phyloP scores from a whole-genome alignment of 2,797 vertebrate species.

The Scomberomorus guttatus region DNA sequence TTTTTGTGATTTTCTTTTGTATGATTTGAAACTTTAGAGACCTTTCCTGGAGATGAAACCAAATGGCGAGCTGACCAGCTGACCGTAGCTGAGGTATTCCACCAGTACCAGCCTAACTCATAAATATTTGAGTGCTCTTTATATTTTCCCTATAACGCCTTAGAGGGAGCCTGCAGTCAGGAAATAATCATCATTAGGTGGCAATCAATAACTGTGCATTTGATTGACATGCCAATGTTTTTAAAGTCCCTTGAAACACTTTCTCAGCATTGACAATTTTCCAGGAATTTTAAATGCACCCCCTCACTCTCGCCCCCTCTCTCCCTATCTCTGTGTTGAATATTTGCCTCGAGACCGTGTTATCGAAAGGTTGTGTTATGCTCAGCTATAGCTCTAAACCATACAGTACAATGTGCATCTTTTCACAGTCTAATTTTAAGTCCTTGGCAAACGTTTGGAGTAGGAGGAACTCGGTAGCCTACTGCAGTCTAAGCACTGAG shows the following conservation, averaged over 20 bases:
- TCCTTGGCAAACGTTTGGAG: slow-evolving; percentile 64
- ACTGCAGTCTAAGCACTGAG: slow-evolving; percentile 67
- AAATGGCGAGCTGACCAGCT: slow-evolving; percentile 13
- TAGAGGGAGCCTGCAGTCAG: slow-evolving; percentile 74
- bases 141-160: slow-evolving; percentile 66
- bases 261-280: slow-evolving; percentile 55
- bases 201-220: slow-evolving; percentile 69
- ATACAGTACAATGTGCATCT: slow-evolving; percentile 71
- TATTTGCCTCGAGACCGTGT: slow-evolving; percentile 51
- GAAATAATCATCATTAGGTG: slow-evolving; percentile 78
- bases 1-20: background rate
- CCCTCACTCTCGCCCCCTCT: slow-evolving; percentile 27
- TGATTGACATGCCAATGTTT: slow-evolving; percentile 73
- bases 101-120: slow-evolving; percentile 30
- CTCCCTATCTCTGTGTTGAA: slow-evolving; percentile 54
- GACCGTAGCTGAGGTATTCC: slow-evolving; percentile 20
- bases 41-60: background rate
- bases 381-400: slow-evolving; percentile 59
- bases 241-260: slow-evolving; percentile 67
- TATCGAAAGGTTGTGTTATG: slow-evolving; percentile 57
- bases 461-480: slow-evolving; percentile 68
- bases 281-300: slow-evolving; percentile 40
- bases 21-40: background rate
- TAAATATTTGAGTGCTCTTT: slow-evolving; percentile 66
- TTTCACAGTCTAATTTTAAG: slow-evolving; percentile 77